Evolutionary conservation across 2,888 invertebrate genomes (phyloP).

Genomic region (Hypsopygia costalis): DNA sequence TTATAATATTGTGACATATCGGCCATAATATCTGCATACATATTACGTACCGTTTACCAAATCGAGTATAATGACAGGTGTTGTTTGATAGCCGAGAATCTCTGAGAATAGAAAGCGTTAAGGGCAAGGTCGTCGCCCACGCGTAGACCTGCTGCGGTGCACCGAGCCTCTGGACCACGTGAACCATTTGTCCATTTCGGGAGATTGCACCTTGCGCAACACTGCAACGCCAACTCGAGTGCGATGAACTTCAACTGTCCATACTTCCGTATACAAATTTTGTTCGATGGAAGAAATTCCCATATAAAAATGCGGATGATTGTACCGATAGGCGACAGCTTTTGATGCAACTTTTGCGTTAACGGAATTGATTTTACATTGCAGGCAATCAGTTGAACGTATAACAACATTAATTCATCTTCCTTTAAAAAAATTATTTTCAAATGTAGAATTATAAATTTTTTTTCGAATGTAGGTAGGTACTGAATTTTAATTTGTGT

Average conservation of each 20-base stretch:
- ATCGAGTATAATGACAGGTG: conserved; percentile 8
- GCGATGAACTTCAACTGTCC: conserved; percentile 52
- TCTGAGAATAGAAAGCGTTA: conserved; percentile 31
- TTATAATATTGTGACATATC: background rate
- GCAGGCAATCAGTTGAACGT: no score
- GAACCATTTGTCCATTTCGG: conserved; percentile 5
- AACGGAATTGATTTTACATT: background rate
- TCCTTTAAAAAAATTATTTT: no score
- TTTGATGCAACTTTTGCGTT: background rate
- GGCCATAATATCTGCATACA: background rate
- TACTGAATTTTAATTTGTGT: no score
- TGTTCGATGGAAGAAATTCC: conserved; percentile 18
- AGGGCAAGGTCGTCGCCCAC: conserved; percentile 29
- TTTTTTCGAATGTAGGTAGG: no score
- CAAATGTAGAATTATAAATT: no score
- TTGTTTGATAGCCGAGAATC: conserved; percentile 14
- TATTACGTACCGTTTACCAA: background rate
- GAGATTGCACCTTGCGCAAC: conserved; percentile 16
- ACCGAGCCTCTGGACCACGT: conserved; percentile 13
- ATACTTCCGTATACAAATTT: conserved; percentile 21
- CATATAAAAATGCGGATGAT: conserved; percentile 4
- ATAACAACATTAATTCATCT: no score
- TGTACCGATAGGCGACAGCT: background rate
- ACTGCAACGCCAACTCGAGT: conserved; percentile 27
- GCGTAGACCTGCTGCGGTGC: conserved; percentile 12